Conservation (phyloP, 1,140 invertebrate genomes). For the Bombus balteatus region DNA sequence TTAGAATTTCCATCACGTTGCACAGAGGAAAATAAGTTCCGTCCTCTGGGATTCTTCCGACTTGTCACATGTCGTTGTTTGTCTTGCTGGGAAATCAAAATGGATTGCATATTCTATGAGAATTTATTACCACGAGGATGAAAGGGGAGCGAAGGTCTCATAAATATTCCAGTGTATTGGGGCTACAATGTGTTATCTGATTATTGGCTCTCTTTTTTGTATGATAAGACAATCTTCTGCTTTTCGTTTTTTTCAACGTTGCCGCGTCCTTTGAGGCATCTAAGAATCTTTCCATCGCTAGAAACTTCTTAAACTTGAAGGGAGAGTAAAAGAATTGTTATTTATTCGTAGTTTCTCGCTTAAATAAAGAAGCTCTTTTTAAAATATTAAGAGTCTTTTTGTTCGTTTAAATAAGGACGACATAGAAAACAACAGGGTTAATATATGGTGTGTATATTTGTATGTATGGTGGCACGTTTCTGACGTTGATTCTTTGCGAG, state of each 20-base stretch:
- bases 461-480: no score
- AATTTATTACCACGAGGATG: background rate
- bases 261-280: no score
- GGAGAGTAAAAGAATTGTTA: no score
- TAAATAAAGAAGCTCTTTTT: no score
- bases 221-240: background rate
- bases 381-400: no score
- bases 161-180: background rate
- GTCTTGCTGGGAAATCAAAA: conserved; percentile 4
- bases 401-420: no score
- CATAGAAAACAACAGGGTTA: no score
- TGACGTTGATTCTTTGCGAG: no score
- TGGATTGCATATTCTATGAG: conserved; percentile 24
- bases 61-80: conserved; percentile 23
- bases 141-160: background rate
- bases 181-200: background rate
- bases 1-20: conserved; percentile 43
- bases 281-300: no score
- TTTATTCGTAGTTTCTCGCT: no score
- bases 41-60: conserved; percentile 23
- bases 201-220: background rate
- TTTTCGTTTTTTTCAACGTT: background rate
- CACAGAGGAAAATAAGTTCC: conserved; percentile 27
- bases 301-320: background rate
- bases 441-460: no score